Base-by-base conservation (phyloP, 2,888 invertebrate genomes). In the Iphiclides podalirius region DNA sequence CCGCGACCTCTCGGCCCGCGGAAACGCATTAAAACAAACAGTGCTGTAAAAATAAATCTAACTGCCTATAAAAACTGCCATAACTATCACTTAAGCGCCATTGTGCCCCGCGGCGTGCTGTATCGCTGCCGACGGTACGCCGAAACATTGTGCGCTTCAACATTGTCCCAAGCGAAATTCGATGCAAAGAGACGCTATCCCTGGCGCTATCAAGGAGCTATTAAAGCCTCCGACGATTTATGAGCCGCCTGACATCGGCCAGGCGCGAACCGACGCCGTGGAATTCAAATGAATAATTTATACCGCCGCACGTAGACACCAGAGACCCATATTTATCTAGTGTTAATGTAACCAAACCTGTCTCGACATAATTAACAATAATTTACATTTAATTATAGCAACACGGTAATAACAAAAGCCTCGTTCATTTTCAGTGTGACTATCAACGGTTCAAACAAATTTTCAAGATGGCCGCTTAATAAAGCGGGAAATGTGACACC, bases 1-100 rank as follows among this genome's bases (percentile, higher is more conserved):
- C 72, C 73, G 67, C 78, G 75, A 81, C 71, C 80, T 83, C 76
- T 79, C 66, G n/a, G n/a, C n/a, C n/a, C n/a, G 82, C 80, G 73
- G 80, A 84, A 77, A 72, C 77, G 74, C 80, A 83, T 83, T 86
- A 85, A 87, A 89, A 88, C 88, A 87, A 89, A 88, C 83, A 84
- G 74, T 78, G 85, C 76, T 75, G 80, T 89, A 85, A 88, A 89
- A 87, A 87, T 89, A 88, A 89, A 89, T 89, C 86, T 87, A 87
- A 88, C 83, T 83, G 84, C 83, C 89, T 76, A 88, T 89, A 89
- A 89, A 89, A 85, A 79, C 69, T 82, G 84, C 84, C 85, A 88
- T 88, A 88, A 89, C 88, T 89, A 89, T 89, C 87, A 88, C 87
- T 88, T 87, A 86, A 80, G 77, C 77, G 78, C 72, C 72, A 82